Evolutionary conservation across 2,113 vertebrate genomes (phyloP).

Genomic region (Chionodraco myersi): DNA sequence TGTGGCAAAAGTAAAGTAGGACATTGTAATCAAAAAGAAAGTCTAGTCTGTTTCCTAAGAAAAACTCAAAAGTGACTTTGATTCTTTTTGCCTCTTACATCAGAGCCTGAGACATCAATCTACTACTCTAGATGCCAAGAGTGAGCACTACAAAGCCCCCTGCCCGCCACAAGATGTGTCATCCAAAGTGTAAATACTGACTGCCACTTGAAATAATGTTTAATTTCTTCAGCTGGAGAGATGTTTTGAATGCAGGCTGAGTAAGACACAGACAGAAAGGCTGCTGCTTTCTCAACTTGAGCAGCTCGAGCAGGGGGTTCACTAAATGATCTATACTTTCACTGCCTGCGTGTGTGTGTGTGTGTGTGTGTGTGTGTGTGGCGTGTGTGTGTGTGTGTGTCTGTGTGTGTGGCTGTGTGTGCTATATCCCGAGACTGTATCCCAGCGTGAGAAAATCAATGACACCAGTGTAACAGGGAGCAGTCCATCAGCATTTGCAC

Average conservation of each 20-base stretch:
- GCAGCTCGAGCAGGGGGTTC: constrained; percentile 56
- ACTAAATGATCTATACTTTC: constrained; percentile 64
- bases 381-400: constrained; percentile 10
- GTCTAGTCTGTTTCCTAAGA: constrained; percentile 27
- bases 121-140: constrained; percentile 30
- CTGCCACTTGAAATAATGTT: constrained; percentile 35
- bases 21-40: constrained; percentile 7
- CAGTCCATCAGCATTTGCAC: constrained; percentile 66
- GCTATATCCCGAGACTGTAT: constrained; percentile 69
- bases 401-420: constrained; percentile 26
- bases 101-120: constrained; percentile 29
- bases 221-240: constrained; percentile 17
- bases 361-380: constrained; percentile 8
- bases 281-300: constrained; percentile 57
- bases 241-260: constrained; percentile 50
- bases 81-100: constrained; percentile 34
- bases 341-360: constrained; percentile 10
- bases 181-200: constrained; percentile 24
- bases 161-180: constrained; percentile 26
- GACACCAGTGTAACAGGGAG: constrained; percentile 73
- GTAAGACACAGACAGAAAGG: constrained; percentile 35
- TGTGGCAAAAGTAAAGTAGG: neutral
- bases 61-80: constrained; percentile 21
- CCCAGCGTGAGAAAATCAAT: constrained; percentile 82
- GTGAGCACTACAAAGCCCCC: constrained; percentile 1